Evolutionary conservation across 2,113 vertebrate genomes (phyloP).

Genomic region (Craseonycteris thonglongyai): DNA sequence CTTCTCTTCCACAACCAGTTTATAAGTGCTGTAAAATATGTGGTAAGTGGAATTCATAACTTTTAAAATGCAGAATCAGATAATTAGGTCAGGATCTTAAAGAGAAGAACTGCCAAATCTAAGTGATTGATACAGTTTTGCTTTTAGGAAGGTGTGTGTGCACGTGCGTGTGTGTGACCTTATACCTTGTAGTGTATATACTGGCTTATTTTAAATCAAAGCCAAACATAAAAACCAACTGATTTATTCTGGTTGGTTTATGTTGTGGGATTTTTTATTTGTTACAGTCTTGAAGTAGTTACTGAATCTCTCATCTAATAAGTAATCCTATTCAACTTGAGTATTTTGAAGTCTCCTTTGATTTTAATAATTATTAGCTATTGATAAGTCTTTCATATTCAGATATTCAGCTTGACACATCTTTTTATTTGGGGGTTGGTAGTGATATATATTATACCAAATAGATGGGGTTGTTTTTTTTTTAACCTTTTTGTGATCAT

Average conservation of each 20-base stretch:
- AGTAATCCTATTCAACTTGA: not conserved
- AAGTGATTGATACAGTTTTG: not conserved
- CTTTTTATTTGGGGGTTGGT: slow-evolving; percentile 19
- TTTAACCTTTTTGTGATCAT: slow-evolving; percentile 48
- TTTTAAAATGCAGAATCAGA: slow-evolving; percentile 36
- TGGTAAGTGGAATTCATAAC: slow-evolving; percentile 85
- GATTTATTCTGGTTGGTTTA: slow-evolving; percentile 14
- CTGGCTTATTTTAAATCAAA: slow-evolving; percentile 31
- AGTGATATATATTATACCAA: not conserved
- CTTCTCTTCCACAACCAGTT: slow-evolving; percentile 98
- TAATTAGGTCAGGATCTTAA: slow-evolving; percentile 8
- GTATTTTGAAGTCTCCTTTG: slow-evolving; percentile 4
- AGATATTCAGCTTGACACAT: not conserved
- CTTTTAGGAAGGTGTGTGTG: not conserved
- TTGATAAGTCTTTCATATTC: slow-evolving; percentile 25
- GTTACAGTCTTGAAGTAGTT: slow-evolving; percentile 25
- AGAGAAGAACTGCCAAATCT: slow-evolving; percentile 15
- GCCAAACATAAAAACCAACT: not conserved
- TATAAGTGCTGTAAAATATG: slow-evolving; percentile 97
- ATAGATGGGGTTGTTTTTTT: slow-evolving; percentile 44
- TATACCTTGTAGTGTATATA: not conserved
- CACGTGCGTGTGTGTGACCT: too few relatives aligned
- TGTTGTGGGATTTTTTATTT: slow-evolving; percentile 39
- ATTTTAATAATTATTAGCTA: slow-evolving; percentile 30
- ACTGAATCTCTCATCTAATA: not conserved